A percentile compares a stretch with the other conserved stretches of the same genome.
phyloP scores from a whole-genome alignment of 2,113 vertebrate species.

The Benitochromis conjunctus region DNA sequence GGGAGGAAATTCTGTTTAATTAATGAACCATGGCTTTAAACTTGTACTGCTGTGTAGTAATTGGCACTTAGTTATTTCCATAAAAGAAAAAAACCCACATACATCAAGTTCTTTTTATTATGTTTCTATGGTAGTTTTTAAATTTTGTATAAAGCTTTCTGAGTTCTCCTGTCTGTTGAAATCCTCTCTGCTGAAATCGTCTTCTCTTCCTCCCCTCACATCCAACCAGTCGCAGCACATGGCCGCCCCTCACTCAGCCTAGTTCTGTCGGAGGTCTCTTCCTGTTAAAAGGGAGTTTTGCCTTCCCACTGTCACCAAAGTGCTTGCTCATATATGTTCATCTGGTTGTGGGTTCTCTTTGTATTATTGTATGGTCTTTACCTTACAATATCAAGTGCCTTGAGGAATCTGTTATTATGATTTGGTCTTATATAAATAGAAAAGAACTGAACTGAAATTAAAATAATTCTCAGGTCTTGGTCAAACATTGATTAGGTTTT shows the following conservation, averaged over 20 bases:
- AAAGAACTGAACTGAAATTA: background rate
- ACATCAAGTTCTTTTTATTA: background rate
- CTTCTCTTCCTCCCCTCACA: background rate
- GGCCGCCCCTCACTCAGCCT: background rate
- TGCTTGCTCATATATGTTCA: background rate
- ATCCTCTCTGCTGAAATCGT: background rate
- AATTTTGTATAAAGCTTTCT: background rate
- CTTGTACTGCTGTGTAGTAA: background rate
- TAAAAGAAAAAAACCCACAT: background rate
- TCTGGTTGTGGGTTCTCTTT: background rate
- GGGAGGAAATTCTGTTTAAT: slow-evolving; percentile 12
- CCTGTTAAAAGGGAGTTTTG: background rate
- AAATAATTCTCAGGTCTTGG: background rate
- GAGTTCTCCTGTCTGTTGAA: background rate
- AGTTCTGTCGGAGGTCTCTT: background rate
- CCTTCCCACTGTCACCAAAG: background rate
- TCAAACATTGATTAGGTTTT: slow-evolving; percentile 1
- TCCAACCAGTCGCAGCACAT: background rate
- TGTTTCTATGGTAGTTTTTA: background rate
- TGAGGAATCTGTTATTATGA: background rate
- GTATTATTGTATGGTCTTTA: background rate
- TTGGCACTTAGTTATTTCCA: background rate
- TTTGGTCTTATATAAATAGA: background rate
- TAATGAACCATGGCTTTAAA: slow-evolving; percentile 3
- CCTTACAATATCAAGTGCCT: background rate